These are phyloP conservation scores for Dolichomitus sp. DNA, from an alignment of 2,888 invertebrate species.

Conservation along the genomic window DNA sequence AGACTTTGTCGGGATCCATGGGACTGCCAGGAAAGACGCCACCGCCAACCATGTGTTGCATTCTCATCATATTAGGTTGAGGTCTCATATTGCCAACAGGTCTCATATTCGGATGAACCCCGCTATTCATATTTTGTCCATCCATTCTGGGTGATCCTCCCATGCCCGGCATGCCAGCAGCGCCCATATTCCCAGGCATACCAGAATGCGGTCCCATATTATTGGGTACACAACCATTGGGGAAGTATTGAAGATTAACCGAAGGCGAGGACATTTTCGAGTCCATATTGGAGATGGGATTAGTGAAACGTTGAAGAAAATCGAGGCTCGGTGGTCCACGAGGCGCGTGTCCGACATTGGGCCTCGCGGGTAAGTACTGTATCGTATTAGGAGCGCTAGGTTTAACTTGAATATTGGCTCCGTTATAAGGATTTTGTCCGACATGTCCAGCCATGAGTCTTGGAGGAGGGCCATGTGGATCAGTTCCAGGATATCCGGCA, in stretches of 20 bases:
- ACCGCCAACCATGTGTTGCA: conserved; percentile 85
- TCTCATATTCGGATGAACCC: conserved; percentile 84
- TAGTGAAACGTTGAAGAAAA: conserved; percentile 95
- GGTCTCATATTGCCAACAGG: conserved; percentile 85
- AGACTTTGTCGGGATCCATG: conserved; percentile 85
- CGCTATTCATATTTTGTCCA: conserved; percentile 86
- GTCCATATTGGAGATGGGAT: conserved; percentile 92
- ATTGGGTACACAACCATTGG: conserved; percentile 87
- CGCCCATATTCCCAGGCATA: conserved; percentile 86
- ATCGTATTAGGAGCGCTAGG: conserved; percentile 99
- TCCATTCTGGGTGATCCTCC: conserved; percentile 82
- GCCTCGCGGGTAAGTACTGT: conserved; percentile 98
- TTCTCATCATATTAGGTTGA: conserved; percentile 83
- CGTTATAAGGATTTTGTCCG: conserved; percentile 89
- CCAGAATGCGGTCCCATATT: conserved; percentile 86
- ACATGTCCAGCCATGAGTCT: conserved; percentile 81
- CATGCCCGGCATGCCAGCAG: conserved; percentile 84
- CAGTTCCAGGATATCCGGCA: conserved; percentile 69
- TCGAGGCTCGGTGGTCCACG: conserved; percentile 95
- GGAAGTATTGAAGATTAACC: conserved; percentile 92
- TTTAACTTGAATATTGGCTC: conserved; percentile 96
- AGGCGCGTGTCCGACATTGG: conserved; percentile 93
- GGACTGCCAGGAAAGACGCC: conserved; percentile 84
- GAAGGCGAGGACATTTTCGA: conserved; percentile 90
- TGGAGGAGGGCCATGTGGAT: conserved; percentile 87